Base-by-base conservation (phyloP, 2,113 vertebrate species). In the Salvator merianae region DNA sequence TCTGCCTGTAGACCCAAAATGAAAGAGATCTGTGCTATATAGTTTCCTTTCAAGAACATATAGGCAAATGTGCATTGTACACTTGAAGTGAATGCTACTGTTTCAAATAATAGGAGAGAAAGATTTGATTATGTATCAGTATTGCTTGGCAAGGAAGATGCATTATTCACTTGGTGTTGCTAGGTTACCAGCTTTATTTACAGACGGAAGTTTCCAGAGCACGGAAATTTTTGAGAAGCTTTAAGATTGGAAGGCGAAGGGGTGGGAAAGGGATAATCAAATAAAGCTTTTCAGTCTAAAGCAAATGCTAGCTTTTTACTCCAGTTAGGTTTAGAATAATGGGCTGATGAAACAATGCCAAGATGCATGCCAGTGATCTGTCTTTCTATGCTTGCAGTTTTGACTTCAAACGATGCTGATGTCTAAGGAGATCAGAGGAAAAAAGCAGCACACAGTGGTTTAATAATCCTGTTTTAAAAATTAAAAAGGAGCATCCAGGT, bases 171-270 rank as follows among this genome's bases (percentile, higher is more conserved):
- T 90, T 85, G 16, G 32, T 66, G 94, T 95, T 95, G 94, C 94
- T 94, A 95, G 88, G 94, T 85, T 94, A 95, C 93, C 81, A 92
- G 83, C 76, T 82, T 94, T 95, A 93, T 94, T 94, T 94, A 93
- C 90, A 92, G 93, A 91, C 87, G 86, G 88, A 93, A 92, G 78
- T 87, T 95, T 93, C 90, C 81, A 90, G 87, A 84, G 83, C 74
- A 92, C 50, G 84, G 78, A 87, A 63, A 88, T 28, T 69, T 28
- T 69, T 88, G 86, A 86, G 92, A 93, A 83, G 75, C 80, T 88
- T 84, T 71, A 86, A 87, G 78, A 91, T 22, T 82, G 85, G 87
- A 90, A 89, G 82, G 73, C 83, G 73, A 85, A 75, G 84, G 24
- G 36, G 65, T 43, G 28, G 72, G 43, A 73, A 55, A 53, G 28